A percentile compares a stretch with the other conserved stretches of the same genome.
These are phyloP conservation scores for Drosophila heteroneura DNA, from an alignment of 2,888 invertebrate species.

Conservation along the genomic window DNA sequence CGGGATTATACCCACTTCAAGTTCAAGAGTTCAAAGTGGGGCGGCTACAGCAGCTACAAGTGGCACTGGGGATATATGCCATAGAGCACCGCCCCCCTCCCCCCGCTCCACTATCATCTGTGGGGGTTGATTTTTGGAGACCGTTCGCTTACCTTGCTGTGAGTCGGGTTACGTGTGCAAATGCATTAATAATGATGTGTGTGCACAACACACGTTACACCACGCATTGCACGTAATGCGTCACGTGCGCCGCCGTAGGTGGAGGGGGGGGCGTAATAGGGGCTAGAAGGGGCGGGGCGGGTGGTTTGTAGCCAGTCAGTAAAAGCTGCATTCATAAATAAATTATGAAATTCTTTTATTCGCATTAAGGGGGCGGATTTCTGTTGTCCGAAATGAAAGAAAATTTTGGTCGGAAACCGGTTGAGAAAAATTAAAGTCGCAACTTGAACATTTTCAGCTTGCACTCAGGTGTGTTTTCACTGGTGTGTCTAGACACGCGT, in stretches of 20 bases:
- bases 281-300: background rate
- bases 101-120: slow-evolving; percentile 1
- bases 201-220: slow-evolving; percentile 69
- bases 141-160: background rate
- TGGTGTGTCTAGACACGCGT: slow-evolving; percentile 48
- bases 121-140: slow-evolving; percentile 57
- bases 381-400: slow-evolving; percentile 30
- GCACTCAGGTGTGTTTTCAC: slow-evolving; percentile 8
- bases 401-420: slow-evolving; percentile 4
- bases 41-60: slow-evolving; percentile 58
- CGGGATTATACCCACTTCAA: slow-evolving; percentile 46
- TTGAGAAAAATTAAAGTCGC: slow-evolving; percentile 24
- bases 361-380: slow-evolving; percentile 47
- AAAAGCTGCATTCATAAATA: slow-evolving; percentile 53
- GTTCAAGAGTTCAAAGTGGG: slow-evolving; percentile 57
- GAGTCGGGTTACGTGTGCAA: slow-evolving; percentile 61
- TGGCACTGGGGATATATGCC: slow-evolving; percentile 58
- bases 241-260: slow-evolving; percentile 56
- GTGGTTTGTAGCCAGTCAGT: background rate
- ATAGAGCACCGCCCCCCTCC: background rate
- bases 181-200: slow-evolving; percentile 80
- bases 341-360: slow-evolving; percentile 52
- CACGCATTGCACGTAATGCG: slow-evolving; percentile 72
- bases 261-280: background rate
- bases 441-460: slow-evolving; percentile 23